phyloP scores from a whole-genome alignment of 2,888 invertebrate species.

The Lasioglossum leucozonium region DNA sequence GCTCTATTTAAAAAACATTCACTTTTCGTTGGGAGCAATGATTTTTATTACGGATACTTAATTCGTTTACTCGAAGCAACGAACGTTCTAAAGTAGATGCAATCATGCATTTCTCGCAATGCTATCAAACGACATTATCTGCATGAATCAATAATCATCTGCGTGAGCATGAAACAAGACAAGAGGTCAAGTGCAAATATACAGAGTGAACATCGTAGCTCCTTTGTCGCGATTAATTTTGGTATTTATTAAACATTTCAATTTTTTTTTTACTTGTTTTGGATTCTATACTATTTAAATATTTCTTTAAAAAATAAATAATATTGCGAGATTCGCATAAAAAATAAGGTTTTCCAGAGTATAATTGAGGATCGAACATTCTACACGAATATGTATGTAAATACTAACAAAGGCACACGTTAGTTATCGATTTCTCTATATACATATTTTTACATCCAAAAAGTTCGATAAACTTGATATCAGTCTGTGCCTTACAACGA shows the following conservation, averaged over 20 bases:
- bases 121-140: slow-evolving; percentile 37
- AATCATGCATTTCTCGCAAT: slow-evolving; percentile 35
- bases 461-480: not conserved
- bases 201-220: slow-evolving; percentile 10
- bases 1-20: not conserved
- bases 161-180: slow-evolving; percentile 25
- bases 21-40: not conserved
- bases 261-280: not conserved
- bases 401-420: not conserved
- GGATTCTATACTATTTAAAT: not conserved
- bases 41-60: not conserved
- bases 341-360: not conserved
- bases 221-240: not conserved
- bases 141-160: slow-evolving; percentile 46
- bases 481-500: not conserved
- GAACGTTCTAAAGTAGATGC: not conserved
- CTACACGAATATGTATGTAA: not conserved
- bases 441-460: not conserved
- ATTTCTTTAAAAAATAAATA: not conserved
- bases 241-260: not conserved
- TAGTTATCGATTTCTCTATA: not conserved
- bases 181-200: slow-evolving; percentile 54
- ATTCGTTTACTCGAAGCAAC: slow-evolving; percentile 25
- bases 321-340: not conserved
- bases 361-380: not conserved